Evolutionary conservation across 2,113 vertebrate species (phyloP), one percentile per base, ranked within the genome.

Genomic region (Marmota flaviventris): DNA sequence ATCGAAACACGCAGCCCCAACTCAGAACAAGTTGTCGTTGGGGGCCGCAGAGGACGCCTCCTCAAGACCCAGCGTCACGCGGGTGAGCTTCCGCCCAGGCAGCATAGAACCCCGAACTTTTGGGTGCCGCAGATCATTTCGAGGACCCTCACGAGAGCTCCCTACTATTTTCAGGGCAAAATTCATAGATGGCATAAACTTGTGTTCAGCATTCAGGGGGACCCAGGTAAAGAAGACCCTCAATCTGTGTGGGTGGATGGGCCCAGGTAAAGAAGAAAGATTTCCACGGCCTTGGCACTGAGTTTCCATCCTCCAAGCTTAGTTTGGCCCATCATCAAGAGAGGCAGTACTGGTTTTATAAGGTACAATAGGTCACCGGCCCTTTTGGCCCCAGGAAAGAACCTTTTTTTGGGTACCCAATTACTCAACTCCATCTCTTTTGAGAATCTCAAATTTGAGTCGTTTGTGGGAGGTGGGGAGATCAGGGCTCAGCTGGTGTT

Each of bases 361-460:
- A 88, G 85, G 90, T 69, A 39, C 92, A 63, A 17, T 61, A 95
- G 94, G 89, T 89, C 84, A 84, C 20, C 24, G 34, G 73, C 70
- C 79, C 61, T 73, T 93, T 45, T 94, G 85, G 93, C 77, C 37
- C 72, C 39, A 77, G 56, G 75, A 93, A 58, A 91, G 86, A 84
- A 83, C 20, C 10, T 84, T 96, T 94, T 94, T 78, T 51, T 45
- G 63, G 96, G 45, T n/a, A 22, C n/a, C 24, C 92, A 65, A 22
- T 70, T 83, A 69, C 67, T 53, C 39, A 94, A 42, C 37, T 67
- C 63, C 65, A 34, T 24, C 56, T 76, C 72, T 86, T 86, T 76
- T 25, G 18, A 67, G 92, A 90, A 76, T 83, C 93, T 91, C 70
- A 93, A 18, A 29, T 48, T 34, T 82, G 84, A 25, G 78, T 77